These are phyloP conservation scores for Rhagonycha fulva DNA, from an alignment of 2,888 invertebrate genomes.

Conservation along the genomic window DNA sequence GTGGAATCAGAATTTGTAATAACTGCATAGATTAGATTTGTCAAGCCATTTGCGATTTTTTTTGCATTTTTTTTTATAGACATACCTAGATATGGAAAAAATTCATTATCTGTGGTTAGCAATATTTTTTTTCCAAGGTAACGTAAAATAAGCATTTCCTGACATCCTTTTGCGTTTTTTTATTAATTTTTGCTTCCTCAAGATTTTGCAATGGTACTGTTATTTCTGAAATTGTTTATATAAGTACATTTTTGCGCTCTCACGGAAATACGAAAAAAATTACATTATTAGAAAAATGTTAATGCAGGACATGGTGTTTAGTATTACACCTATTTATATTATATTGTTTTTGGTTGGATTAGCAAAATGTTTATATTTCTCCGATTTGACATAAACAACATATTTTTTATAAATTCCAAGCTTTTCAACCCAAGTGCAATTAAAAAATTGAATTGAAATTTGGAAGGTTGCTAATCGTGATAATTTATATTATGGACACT, in stretches of 20 bases:
- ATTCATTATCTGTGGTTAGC: neutral
- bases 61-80: neutral
- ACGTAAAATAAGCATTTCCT: neutral
- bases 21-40: neutral
- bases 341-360: neutral
- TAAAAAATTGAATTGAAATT: neutral
- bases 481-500: constrained; percentile 10
- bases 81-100: neutral
- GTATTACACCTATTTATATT: neutral
- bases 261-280: constrained; percentile 2
- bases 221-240: neutral
- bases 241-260: neutral
- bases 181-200: neutral
- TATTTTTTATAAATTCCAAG: neutral
- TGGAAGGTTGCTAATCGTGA: neutral
- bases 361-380: neutral
- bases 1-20: constrained; percentile 14
- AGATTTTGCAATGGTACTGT: neutral
- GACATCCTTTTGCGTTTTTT: neutral
- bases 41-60: neutral
- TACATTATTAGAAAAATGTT: neutral
- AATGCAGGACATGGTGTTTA: constrained; percentile 3
- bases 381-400: neutral
- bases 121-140: neutral
- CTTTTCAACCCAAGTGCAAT: neutral